Evolutionary conservation across 2,888 invertebrate genomes (phyloP).

Genomic region (Graphium colonna): DNA sequence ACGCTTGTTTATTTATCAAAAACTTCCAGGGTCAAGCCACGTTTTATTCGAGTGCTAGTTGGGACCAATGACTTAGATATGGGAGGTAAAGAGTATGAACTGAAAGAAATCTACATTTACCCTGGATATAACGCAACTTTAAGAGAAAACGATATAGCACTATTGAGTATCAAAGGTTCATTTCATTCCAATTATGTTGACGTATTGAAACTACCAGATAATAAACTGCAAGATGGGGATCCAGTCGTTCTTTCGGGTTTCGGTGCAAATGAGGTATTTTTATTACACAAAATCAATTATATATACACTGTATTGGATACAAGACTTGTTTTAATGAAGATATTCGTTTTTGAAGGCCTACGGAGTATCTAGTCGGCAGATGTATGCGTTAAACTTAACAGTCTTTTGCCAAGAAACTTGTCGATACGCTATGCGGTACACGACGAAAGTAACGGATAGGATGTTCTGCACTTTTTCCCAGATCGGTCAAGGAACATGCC

Average conservation of each 20-base stretch:
- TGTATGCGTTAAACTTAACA: conserved; percentile 51
- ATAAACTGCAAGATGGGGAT: conserved; percentile 49
- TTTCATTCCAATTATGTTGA: conserved; percentile 45
- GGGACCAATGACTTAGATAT: conserved; percentile 58
- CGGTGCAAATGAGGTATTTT: conserved; percentile 49
- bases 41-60: conserved; percentile 51
- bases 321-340: neutral
- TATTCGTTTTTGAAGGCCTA: conserved; percentile 44
- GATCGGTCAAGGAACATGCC: conserved; percentile 66
- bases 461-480: conserved; percentile 71
- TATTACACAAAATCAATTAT: neutral
- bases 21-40: conserved; percentile 51
- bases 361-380: conserved; percentile 46
- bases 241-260: conserved; percentile 56
- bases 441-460: conserved; percentile 45
- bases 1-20: too few species aligned
- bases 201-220: conserved; percentile 39
- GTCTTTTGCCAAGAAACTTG: conserved; percentile 64
- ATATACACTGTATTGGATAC: neutral
- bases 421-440: conserved; percentile 61
- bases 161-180: conserved; percentile 44
- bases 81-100: conserved; percentile 45
- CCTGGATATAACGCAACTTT: conserved; percentile 42
- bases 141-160: conserved; percentile 58
- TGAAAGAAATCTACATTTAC: conserved; percentile 44